These are phyloP conservation scores for Gryllus longicercus DNA, from an alignment of 2,888 invertebrate genomes.

Conservation along the genomic window DNA sequence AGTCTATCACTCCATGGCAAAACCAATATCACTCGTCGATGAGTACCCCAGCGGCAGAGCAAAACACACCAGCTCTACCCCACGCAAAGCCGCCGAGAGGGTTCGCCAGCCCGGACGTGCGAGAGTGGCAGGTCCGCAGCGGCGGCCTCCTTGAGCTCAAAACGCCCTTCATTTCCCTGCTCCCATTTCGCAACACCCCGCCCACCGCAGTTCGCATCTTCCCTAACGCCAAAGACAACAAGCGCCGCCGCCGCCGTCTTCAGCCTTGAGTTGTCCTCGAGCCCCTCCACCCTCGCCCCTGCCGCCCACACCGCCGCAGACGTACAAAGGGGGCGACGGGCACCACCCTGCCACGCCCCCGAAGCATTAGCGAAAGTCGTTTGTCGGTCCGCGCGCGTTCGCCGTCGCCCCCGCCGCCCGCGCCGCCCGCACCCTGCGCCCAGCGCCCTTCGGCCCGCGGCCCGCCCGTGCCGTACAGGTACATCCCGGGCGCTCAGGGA, in stretches of 20 bases:
- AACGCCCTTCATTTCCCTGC: not conserved
- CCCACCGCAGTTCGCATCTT: not conserved
- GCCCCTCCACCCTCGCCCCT: no score
- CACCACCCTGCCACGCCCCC: not conserved
- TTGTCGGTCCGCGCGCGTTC: not conserved
- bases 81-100: no score
- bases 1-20: no score
- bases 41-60: no score
- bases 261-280: no score
- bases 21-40: no score
- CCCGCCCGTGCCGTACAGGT: not conserved
- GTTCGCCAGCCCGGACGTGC: no score
- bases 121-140: no score
- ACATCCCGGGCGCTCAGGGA: not conserved
- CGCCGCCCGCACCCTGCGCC: not conserved
- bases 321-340: not conserved
- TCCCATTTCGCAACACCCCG: conserved; percentile 11
- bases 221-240: not conserved
- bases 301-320: no score
- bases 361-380: not conserved
- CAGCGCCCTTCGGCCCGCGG: not conserved
- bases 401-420: not conserved
- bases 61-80: no score
- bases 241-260: not conserved
- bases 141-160: no score